Base-by-base conservation (phyloP, 2,797 vertebrate species). In the Acipenser oxyrinchus region DNA sequence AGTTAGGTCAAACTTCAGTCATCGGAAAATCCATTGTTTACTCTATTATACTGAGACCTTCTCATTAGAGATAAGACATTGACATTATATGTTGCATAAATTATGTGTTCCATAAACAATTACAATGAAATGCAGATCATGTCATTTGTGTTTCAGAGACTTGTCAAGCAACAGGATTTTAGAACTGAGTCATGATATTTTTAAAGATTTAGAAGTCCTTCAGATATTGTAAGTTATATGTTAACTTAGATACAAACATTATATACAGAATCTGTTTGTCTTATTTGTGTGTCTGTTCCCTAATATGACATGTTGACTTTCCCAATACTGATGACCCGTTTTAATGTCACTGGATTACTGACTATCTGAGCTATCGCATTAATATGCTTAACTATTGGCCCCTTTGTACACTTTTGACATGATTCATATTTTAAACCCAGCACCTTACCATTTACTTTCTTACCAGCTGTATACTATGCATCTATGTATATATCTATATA, bases 101-200 rank as follows among this genome's bases (percentile, higher is more conserved):
- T 37, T 2, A 37, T 37, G 6, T 53, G 12, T 51, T 53, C 51
- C 10, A 11, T 10, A 23, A 18, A 52, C 6, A 61, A 18, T 37
- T 37, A 61, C 13, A 5, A 11, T 23, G 51, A 23, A 53, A 23
- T 49, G 9, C 8, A 18, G 51, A 51, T 64, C 51, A 64, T 57
- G n/a, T 55, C 63, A 69, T 79, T 68, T 76, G 8, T 74, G 49
- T 69, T 76, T 78, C 69, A 93, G 89, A 73, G 79, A 89, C 78
- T 75, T 92, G 49, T 92, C 88, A 59, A 83, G 78, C 60, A 93
- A 93, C 74, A 74, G 70, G 69, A 90, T 92, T 65, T 84, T 8
- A 5, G 79, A 90, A 69, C 83, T 91, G 48, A 79, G 80, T 0
- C 72, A 65, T 58, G 78, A 84, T 62, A 82, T 87, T 62, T 93